Evolutionary conservation across 2,888 invertebrate genomes (phyloP), one percentile per base, ranked within the genome.

Genomic region (Teleogryllus oceanicus): DNA sequence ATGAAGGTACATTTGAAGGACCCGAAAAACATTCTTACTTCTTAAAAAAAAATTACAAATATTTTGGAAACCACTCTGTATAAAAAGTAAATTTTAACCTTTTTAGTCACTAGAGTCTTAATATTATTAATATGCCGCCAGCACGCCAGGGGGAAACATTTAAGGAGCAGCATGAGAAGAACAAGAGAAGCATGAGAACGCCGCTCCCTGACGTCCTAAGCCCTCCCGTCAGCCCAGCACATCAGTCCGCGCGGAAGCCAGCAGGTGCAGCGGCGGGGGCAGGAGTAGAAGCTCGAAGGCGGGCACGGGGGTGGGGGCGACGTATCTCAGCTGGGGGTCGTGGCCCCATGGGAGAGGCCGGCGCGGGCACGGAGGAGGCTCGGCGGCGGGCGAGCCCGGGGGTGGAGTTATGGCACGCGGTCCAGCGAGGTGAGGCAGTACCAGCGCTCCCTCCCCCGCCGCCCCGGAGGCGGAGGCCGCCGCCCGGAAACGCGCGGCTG

Each of bases 181-280:
- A 8, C 37, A 37, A 37, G 37, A 37, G 37, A 37, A 37, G 37
- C 37, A 37, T 8, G 77, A 79, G 79, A 78, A 79, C 78, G 79
- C 51, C 49, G 75, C 37, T 24, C 50, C 62, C 51, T 62, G 77
- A 79, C 78, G 78, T 75, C 78, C 76, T 50, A 78, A 78, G 78
- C 78, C 80, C 80, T 80, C 80, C 76, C 76, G 77, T 74, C 49
- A 79, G 20, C 79, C 74, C 24, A 20, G 80, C 78, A 21, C n/a
- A 51, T 37, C 37, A 37, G 37, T 37, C 37, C 37, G 74, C 77
- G 51, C 80, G 80, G 50, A 74, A 77, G 74, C 51, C 74, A 62
- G 16, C 24, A 62, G 78, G 12, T 50, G 21, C 24, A 21, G 50
- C 50, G 62, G 20, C 24, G 12, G 75, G 21, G 76, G 78, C 11